A percentile compares a stretch with the other conserved stretches of the same genome.
Conservation (phyloP, 2,888 invertebrate genomes). For the Rhingia campestris region DNA sequence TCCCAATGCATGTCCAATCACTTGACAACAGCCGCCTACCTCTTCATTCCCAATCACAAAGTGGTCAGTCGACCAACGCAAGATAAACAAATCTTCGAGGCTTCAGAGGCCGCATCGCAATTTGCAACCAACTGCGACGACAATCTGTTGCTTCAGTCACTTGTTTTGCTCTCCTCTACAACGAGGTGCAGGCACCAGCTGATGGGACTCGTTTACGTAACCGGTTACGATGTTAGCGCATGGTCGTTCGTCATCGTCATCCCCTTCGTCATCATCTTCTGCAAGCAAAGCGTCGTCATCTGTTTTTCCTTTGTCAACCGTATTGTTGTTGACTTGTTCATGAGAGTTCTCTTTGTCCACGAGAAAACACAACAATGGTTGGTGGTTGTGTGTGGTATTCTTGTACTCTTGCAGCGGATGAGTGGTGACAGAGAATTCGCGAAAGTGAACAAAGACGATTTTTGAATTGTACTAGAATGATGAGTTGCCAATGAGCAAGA, state of each 20-base stretch:
- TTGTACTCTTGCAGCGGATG: conserved; percentile 23
- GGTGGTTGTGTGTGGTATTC: neutral
- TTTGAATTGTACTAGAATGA: conserved; percentile 24
- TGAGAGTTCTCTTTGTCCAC: too few species aligned
- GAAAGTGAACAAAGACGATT: conserved; percentile 2
- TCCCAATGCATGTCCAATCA: too few species aligned
- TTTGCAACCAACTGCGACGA: conserved; percentile 1
- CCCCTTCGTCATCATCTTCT: neutral
- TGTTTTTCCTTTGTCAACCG: neutral
- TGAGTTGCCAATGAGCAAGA: neutral
- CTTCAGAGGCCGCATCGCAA: neutral
- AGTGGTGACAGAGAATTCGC: conserved; percentile 1
- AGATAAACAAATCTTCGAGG: neutral
- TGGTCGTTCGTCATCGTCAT: conserved; percentile 18
- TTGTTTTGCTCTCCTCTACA: conserved; percentile 20
- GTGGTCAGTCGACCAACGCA: neutral
- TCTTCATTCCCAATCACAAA: neutral
- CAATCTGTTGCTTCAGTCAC: conserved; percentile 51
- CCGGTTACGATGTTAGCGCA: conserved; percentile 41
- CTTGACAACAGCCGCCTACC: too few species aligned
- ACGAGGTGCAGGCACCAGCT: conserved; percentile 26
- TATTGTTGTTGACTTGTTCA: conserved; percentile 17
- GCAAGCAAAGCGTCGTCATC: neutral
- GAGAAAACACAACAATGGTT: too few species aligned
- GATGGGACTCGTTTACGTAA: conserved; percentile 41